Base-by-base conservation (phyloP, 1,140 invertebrate species). In the Laodelphax striatellus region DNA sequence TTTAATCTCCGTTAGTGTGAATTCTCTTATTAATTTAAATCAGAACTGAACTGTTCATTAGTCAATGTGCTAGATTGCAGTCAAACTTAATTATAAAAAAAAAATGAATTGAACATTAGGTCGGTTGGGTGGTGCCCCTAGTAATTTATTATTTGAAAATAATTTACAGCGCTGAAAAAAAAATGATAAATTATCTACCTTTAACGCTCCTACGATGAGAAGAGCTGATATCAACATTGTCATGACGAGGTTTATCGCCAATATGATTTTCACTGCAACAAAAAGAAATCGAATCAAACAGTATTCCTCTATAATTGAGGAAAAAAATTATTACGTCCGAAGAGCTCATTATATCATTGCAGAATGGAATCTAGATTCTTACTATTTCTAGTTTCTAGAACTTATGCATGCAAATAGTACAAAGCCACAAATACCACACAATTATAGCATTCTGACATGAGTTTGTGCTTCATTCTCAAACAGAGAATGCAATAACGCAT, bases 221-320 rank as follows among this genome's bases (percentile, higher is more conserved):
- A 89, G 74, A 14, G 75, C 69, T 16, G 86, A 89, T 68, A 90
- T 86, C 14, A 90, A 69, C 28, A 90, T 84, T 10, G 88, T 90
- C 82, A 90, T 89, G 44, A 79, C 80, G n/a, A 90, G 76, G 72
- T 89, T 90, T 43, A 90, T 79, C 0, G 81, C 80, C n/a, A 88
- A 73, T 63, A 90, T 87, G 57, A 89, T 87, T 74, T 82, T 83
- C 16, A 87, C 85, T 79, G 64, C 22, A 67, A 64, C 57, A 54
- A 61, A 64, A 43, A 61, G 31, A 28, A 6, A 28, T 28, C 2
- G 2, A 28, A 28, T 28, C 24, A 28, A 28, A 28, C 6, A 28
- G 24, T 28, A 28, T 28, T 28, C 6, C n/a, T n/a, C n/a, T n/a
- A n/a, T n/a, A n/a, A n/a, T n/a, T n/a, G n/a, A n/a, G n/a, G n/a